Percentiles rank a stretch among this genome's conserved stretches.
Evolutionary conservation across 1,140 invertebrate genomes (phyloP).

Genomic region (Thrips palmi): DNA sequence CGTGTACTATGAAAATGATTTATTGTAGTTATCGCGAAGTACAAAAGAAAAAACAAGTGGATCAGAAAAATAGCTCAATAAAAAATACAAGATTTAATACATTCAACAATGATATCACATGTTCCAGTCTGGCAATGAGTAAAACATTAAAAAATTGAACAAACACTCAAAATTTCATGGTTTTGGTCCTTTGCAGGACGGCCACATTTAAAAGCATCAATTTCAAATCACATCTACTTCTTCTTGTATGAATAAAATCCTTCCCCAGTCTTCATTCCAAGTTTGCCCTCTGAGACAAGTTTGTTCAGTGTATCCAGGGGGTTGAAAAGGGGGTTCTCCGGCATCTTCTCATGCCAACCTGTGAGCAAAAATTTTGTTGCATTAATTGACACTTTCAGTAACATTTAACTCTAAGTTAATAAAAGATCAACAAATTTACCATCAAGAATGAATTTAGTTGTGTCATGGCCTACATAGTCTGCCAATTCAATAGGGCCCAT

Average conservation of each 20-base stretch:
- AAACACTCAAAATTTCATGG: no score
- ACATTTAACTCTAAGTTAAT: not conserved
- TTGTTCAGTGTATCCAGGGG: slow-evolving; percentile 45
- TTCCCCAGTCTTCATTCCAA: slow-evolving; percentile 68
- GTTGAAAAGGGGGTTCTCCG: slow-evolving; percentile 55
- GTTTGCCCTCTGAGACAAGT: slow-evolving; percentile 58
- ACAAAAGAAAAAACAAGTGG: no score
- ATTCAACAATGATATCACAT: no score
- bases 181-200: no score
- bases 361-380: slow-evolving; percentile 12
- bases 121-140: no score
- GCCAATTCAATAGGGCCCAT: slow-evolving; percentile 70
- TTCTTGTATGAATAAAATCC: slow-evolving; percentile 71
- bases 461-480: slow-evolving; percentile 67
- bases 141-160: no score
- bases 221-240: no score
- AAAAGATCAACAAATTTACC: slow-evolving; percentile 20
- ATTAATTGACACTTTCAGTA: not conserved
- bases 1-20: no score
- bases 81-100: no score
- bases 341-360: slow-evolving; percentile 63
- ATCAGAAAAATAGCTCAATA: no score
- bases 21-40: no score
- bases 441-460: slow-evolving; percentile 36
- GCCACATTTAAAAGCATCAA: no score